Evolutionary conservation across 2,113 vertebrate species (phyloP).

Genomic region (Eidolon helvum): DNA sequence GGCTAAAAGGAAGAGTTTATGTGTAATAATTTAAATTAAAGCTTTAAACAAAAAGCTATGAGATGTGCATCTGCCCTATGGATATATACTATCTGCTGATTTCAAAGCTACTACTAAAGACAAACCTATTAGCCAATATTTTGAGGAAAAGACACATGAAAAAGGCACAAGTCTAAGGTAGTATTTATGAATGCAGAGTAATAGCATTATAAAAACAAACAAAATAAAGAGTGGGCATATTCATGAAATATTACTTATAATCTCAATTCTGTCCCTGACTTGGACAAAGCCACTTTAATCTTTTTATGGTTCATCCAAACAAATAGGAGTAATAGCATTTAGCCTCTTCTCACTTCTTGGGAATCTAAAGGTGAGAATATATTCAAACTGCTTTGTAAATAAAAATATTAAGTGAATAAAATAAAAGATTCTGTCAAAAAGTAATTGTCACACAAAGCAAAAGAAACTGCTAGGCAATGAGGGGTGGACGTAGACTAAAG

Average conservation of each 20-base stretch:
- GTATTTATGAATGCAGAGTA: neutral
- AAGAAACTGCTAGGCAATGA: neutral
- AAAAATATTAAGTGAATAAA: conserved; percentile 22
- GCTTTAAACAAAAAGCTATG: conserved; percentile 17
- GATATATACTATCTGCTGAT: neutral
- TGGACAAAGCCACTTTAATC: neutral
- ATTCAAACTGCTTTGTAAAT: conserved; percentile 11
- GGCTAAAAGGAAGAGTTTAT: neutral
- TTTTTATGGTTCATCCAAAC: neutral
- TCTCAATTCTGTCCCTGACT: neutral
- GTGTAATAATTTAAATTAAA: neutral
- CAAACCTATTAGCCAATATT: neutral
- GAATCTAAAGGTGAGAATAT: neutral
- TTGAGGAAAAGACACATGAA: neutral
- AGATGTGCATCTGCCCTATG: neutral
- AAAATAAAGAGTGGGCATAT: neutral
- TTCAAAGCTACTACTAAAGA: neutral
- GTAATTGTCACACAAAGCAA: neutral
- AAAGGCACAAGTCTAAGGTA: neutral
- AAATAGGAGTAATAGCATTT: neutral
- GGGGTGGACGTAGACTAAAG: neutral
- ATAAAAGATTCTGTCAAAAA: conserved; percentile 10
- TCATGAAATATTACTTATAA: neutral
- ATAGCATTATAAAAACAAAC: neutral
- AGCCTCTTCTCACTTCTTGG: neutral